Base-by-base conservation (phyloP, 2,888 invertebrate species). In the Seira musarum region DNA sequence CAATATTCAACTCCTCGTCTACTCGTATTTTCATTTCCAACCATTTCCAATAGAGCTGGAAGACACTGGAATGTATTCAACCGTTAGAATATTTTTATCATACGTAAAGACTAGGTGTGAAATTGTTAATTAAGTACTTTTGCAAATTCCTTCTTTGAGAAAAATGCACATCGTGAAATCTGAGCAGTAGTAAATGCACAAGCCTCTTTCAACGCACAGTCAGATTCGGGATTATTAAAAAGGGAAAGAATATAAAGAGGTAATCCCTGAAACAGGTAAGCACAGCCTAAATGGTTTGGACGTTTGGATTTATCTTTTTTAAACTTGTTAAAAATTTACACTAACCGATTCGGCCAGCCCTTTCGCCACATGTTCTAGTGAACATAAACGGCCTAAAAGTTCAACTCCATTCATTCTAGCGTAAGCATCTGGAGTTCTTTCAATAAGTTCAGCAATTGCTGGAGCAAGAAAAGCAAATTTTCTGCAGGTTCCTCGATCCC, bases 1-100 rank as follows among this genome's bases (percentile, higher is more conserved):
- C 71, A 70, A 21, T 71, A 75, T 69, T 86, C 85, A 53, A 79
- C 69, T 8, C 77, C 79, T 49, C 69, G 68, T n/a, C 57, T 69
- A 10, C 69, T 81, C 13, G 81, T 69, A 15, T 80, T 63, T 13
- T 13, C 21, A n/a, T 61, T 46, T 22, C 65, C 40, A 0, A 76
- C 64, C 76, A 76, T 76, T 63, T 19, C 49, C 13, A 76, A 17
- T 15, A 76, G 22, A 17, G 49, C 35, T 49, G 76, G 69, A 10
- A 76, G 22, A 21, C 71, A 57, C 73, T 73, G 17, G 40, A 57
- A 24, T 40, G 6, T 40, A 40, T 40, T 40, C 6, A 40, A 40
- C 13, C 13, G 13, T 40, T 40, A 40, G 6, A 6, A 40, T 40
- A 13, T 13, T 40, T 6, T 6, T 40, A 40, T 8, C 13, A 40